A percentile compares a stretch with the other conserved stretches of the same genome.
Evolutionary conservation across 1,140 invertebrate genomes (phyloP).

Genomic region (Berghia stephanieae): DNA sequence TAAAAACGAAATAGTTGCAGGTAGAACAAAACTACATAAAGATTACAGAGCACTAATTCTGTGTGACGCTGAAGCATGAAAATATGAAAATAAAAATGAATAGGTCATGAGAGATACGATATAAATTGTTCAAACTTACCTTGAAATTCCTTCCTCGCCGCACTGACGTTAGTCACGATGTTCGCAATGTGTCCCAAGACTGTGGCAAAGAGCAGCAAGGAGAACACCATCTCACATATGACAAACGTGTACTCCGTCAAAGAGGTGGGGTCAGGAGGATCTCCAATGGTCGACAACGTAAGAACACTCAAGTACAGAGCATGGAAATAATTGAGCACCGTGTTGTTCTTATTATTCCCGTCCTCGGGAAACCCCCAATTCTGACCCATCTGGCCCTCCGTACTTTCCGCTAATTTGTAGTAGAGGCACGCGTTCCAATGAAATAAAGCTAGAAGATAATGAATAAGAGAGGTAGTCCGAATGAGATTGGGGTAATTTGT

Average conservation of each 20-base stretch:
- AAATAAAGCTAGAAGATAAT: conserved; percentile 97
- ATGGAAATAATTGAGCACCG: conserved; percentile 81
- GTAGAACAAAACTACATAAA: too few species aligned
- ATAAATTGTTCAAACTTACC: too few species aligned
- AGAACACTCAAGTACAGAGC: conserved; percentile 98
- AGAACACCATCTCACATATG: conserved; percentile 64
- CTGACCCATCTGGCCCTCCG: conserved; percentile 32
- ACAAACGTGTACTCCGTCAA: conserved; percentile 73
- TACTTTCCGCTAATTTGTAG: conserved; percentile 73
- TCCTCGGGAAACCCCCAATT: conserved; percentile 56
- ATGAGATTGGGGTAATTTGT: conserved; percentile 98
- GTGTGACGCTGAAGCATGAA: too few species aligned
- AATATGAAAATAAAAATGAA: too few species aligned
- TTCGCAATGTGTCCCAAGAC: conserved; percentile 67
- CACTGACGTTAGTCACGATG: conserved; percentile 66
- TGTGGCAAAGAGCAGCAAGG: conserved; percentile 65
- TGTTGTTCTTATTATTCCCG: conserved; percentile 38
- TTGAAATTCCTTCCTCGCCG: conserved; percentile 68
- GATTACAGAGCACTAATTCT: too few species aligned
- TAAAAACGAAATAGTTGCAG: too few species aligned
- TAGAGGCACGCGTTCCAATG: conserved; percentile 99
- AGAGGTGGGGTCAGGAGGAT: conserved; percentile 76
- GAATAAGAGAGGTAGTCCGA: conserved; percentile 89
- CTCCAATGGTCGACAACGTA: conserved; percentile 88
- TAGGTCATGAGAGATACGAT: too few species aligned